phyloP scores from a whole-genome alignment of 2,113 vertebrate species.

The Mixornis gularis region DNA sequence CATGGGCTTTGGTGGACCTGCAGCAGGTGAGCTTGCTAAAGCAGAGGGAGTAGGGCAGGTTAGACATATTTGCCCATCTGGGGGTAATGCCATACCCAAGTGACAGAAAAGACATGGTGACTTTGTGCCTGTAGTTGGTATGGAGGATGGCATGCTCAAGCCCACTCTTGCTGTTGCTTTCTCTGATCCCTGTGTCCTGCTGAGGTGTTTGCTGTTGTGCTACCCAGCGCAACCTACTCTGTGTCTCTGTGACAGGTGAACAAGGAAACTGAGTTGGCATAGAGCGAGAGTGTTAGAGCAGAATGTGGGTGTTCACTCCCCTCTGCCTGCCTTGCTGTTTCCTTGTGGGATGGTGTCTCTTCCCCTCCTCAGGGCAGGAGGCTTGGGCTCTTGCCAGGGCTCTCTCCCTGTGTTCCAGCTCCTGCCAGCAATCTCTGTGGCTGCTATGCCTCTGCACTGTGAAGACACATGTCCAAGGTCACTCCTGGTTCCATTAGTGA shows the following conservation, averaged over 20 bases:
- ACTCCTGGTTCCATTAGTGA: background rate
- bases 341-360: background rate
- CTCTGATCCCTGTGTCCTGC: background rate
- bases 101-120: background rate
- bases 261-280: background rate
- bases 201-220: background rate
- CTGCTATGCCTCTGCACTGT: slow-evolving; percentile 57
- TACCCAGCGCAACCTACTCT: background rate
- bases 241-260: background rate
- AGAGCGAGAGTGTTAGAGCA: background rate
- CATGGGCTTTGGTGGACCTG: background rate
- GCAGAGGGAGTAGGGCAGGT: background rate
- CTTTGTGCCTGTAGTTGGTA: background rate
- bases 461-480: background rate
- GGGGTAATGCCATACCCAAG: background rate
- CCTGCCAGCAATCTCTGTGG: background rate
- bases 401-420: background rate
- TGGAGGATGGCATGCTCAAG: background rate
- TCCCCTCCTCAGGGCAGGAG: background rate
- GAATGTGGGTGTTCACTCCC: background rate
- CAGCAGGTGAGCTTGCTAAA: background rate
- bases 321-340: background rate
- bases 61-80: rapidly evolving
- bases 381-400: background rate
- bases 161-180: background rate